Percentiles rank a stretch among this genome's conserved stretches.
phyloP scores from a whole-genome alignment of 92 coral and sea anemone genomes.

The Virgularia gustaviana region DNA sequence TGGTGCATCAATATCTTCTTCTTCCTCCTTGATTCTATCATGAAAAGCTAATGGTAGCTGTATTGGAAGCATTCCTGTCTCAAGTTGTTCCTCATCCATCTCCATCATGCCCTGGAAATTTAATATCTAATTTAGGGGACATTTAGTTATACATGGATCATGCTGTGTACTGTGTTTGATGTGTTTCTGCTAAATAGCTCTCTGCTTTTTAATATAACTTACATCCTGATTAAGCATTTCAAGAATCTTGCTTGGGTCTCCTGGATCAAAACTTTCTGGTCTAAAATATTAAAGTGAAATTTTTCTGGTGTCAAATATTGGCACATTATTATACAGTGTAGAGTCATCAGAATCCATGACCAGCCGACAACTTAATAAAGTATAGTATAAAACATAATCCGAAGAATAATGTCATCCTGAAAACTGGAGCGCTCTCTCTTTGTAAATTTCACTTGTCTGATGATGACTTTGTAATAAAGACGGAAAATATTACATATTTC shows the following conservation, averaged over 20 bases:
- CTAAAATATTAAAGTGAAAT: slow-evolving; percentile 3
- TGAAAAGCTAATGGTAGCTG: slow-evolving; percentile 63
- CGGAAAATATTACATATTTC: too few species aligned
- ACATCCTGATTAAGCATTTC: slow-evolving; percentile 70
- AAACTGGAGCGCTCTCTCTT: too few species aligned
- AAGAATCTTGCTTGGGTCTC: slow-evolving; percentile 62
- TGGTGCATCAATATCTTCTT: slow-evolving; percentile 1
- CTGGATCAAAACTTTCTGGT: slow-evolving; percentile 48
- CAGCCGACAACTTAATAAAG: too few species aligned
- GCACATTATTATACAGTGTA: not conserved
- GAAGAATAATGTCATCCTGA: too few species aligned
- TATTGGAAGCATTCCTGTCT: slow-evolving; percentile 61
- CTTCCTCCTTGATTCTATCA: slow-evolving; percentile 51
- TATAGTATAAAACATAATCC: too few species aligned
- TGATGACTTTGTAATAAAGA: too few species aligned
- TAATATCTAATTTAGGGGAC: not conserved
- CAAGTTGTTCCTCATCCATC: slow-evolving; percentile 52
- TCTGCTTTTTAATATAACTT: slow-evolving; percentile 25
- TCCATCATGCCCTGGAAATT: slow-evolving; percentile 55
- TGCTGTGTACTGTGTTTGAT: not conserved
- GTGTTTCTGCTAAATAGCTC: not conserved
- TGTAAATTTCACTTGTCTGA: too few species aligned
- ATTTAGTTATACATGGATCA: too few species aligned
- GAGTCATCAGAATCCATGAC: slow-evolving; percentile 16
- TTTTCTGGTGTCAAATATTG: too few species aligned